These are phyloP conservation scores for Melangyna quadrimaculata DNA, from an alignment of 2,888 invertebrate genomes.

Conservation along the genomic window DNA sequence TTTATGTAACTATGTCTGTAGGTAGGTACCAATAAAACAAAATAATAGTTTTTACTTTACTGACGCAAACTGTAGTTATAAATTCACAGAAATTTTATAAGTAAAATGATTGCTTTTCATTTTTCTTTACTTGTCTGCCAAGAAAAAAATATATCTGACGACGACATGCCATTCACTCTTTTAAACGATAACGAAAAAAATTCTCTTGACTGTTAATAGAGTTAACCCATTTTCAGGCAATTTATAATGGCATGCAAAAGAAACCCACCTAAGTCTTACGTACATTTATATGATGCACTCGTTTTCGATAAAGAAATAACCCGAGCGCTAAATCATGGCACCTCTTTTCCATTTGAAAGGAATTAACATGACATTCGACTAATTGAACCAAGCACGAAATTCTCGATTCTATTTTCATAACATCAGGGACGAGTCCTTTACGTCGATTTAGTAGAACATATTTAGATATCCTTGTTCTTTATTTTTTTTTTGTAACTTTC, in stretches of 20 bases:
- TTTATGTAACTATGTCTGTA: no score
- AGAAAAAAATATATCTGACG: slow-evolving; percentile 15
- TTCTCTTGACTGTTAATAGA: background rate
- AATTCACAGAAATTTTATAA: background rate
- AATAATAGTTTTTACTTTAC: background rate
- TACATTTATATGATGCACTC: slow-evolving; percentile 8
- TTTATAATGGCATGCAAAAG: slow-evolving; percentile 20
- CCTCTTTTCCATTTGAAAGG: slow-evolving; percentile 39
- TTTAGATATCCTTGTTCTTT: background rate
- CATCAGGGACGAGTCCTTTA: background rate
- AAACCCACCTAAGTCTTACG: no score
- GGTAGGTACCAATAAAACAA: no score
- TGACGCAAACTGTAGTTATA: background rate
- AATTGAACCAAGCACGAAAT: slow-evolving; percentile 60
- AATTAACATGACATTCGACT: slow-evolving; percentile 67
- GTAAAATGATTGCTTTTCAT: background rate
- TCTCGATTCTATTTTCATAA: slow-evolving; percentile 35
- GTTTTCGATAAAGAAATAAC: background rate
- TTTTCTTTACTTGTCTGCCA: background rate
- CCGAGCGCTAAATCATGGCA: slow-evolving; percentile 50
- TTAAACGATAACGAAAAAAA: background rate
- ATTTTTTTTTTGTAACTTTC: background rate
- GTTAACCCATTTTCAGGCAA: background rate
- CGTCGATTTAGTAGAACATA: background rate
- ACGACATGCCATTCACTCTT: slow-evolving; percentile 12